phyloP scores from a whole-genome alignment of 2,888 invertebrate genomes.

The Drosophila affinis region DNA sequence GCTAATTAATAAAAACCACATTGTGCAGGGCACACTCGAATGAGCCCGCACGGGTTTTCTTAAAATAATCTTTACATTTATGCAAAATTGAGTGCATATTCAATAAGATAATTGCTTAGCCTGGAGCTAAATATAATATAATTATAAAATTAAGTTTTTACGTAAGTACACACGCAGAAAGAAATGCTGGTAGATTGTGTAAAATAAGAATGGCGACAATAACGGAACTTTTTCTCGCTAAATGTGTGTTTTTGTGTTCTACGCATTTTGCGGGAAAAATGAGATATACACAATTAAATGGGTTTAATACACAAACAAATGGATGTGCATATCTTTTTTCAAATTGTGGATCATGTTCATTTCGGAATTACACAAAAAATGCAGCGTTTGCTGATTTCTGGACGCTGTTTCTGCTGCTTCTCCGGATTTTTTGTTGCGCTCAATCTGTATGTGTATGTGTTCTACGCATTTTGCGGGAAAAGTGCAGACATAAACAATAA shows the following conservation, averaged over 20 bases:
- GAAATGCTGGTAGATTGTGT: background rate
- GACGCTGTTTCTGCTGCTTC: too few relatives aligned
- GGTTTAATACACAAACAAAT: too few relatives aligned
- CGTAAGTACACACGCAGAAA: constrained; percentile 1
- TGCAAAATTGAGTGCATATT: constrained; percentile 23
- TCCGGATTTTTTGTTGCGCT: too few relatives aligned
- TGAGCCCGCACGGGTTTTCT: background rate
- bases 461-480: background rate
- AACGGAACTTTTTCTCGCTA: background rate
- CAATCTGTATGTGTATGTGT: too few relatives aligned
- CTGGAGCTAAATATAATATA: background rate
- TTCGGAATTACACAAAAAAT: too few relatives aligned
- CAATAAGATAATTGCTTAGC: background rate
- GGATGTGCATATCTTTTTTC: too few relatives aligned
- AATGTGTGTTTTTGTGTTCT: background rate
- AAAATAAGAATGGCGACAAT: background rate
- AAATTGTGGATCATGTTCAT: too few relatives aligned
- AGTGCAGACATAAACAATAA: background rate
- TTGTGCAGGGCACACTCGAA: background rate
- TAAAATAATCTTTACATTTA: background rate
- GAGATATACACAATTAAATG: too few relatives aligned
- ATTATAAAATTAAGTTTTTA: background rate
- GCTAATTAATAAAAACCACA: background rate
- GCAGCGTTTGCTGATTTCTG: too few relatives aligned
- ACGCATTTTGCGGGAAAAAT: too few relatives aligned